These are phyloP conservation scores for Gandaritis pyraliata DNA, from an alignment of 2,888 invertebrate genomes.

Conservation along the genomic window DNA sequence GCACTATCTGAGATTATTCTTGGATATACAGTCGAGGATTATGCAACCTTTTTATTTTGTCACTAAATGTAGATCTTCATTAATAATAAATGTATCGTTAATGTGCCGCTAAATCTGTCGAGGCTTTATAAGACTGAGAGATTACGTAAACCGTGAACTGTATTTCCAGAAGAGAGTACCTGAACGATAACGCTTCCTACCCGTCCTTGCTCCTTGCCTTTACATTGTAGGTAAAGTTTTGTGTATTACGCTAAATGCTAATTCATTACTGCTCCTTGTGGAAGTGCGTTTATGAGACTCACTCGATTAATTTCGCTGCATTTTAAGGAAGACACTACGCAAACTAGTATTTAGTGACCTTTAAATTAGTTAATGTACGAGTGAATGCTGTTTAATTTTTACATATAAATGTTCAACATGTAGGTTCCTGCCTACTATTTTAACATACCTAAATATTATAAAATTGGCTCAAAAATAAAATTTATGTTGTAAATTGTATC, in stretches of 20 bases:
- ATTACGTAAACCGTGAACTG: slow-evolving; percentile 79
- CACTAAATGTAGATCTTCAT: slow-evolving; percentile 38
- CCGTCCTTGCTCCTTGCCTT: slow-evolving; percentile 84
- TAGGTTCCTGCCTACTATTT: slow-evolving; percentile 9
- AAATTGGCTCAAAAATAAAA: slow-evolving; percentile 66
- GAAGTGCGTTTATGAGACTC: slow-evolving; percentile 67
- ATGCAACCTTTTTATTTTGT: slow-evolving; percentile 30
- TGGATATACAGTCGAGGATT: slow-evolving; percentile 36
- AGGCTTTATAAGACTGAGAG: slow-evolving; percentile 81
- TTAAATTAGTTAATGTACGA: slow-evolving; percentile 2
- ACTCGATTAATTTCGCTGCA: slow-evolving; percentile 47
- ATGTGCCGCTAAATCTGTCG: slow-evolving; percentile 67
- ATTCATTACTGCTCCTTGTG: slow-evolving; percentile 63
- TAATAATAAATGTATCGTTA: slow-evolving; percentile 50
- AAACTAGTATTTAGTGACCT: slow-evolving; percentile 8
- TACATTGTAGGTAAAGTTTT: slow-evolving; percentile 77
- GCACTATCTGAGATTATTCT: slow-evolving; percentile 62
- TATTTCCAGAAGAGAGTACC: slow-evolving; percentile 74
- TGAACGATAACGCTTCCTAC: slow-evolving; percentile 80
- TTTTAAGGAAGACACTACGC: slow-evolving; percentile 27
- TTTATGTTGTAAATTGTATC: slow-evolving; percentile 64
- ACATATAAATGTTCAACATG: slow-evolving; percentile 1
- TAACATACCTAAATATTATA: slow-evolving; percentile 19
- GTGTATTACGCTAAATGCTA: slow-evolving; percentile 63
- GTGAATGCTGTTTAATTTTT: background rate